Base-by-base conservation (phyloP, 1,140 invertebrate species). In the Drosophila pseudoobscura region DNA sequence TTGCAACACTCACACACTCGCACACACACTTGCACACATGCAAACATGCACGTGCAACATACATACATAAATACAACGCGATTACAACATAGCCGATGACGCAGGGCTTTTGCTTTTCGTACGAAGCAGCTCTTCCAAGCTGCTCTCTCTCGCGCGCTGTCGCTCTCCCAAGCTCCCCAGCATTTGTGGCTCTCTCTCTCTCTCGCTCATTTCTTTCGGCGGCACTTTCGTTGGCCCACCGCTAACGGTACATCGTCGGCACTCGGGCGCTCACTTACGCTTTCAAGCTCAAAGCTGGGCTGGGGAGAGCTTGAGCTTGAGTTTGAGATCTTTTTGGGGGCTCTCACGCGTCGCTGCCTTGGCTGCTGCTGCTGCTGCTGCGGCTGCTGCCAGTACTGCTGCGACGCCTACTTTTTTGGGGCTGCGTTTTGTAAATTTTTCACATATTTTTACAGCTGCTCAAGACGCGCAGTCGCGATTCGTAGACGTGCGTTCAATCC, bases 401-500 rank as follows among this genome's bases (percentile, higher is more conserved):
- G 60, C 54, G 53, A 55, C 43, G 11, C 15, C 22, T 29, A 29
- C 53, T 68, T 68, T 84, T 85, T 87, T 60, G 74, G 82, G 74
- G 56, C 83, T 88, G 79, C 83, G 83, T 83, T 88, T 88, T 89
- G 89, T 65, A 84, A 89, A 89, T 89, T 76, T 82, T 89, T 89
- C 76, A 75, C 79, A 90, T 90, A 90, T 88, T 90, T 90, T 88
- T 90, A 90, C 78, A 88, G 78, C 83, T 76, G 84, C 62, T 78
- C 75, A 85, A 84, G 89, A 88, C 88, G 89, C 88, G 80, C 88
- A 90, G 78, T 79, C 88, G 80, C 80, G 87, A 90, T 90, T 90
- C 89, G 78, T 89, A 70, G 74, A 85, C 80, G 83, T 90, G 88
- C 88, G 78, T 89, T 90, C 88, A 76, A 78, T 73, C 83, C 84